Evolutionary conservation across 2,888 invertebrate species (phyloP), one percentile per base, ranked within the genome.

Genomic region (Heliconius aoede): DNA sequence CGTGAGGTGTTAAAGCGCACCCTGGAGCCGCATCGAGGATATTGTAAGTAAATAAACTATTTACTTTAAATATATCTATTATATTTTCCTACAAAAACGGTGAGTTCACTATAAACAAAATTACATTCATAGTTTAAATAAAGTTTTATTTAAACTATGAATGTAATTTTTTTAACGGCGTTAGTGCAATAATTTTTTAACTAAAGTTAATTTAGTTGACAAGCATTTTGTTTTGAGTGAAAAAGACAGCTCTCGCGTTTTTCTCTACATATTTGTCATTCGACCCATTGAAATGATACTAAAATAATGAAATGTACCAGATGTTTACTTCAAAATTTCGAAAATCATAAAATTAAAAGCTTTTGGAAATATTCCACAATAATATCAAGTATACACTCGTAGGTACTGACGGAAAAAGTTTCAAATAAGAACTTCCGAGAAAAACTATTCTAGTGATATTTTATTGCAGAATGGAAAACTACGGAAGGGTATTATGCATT

Each of bases 11-110:
- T 87, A 88, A 82, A 87, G 88, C 91, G 86, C 91, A 92, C 86
- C 88, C 92, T 93, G 93, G 93, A 92, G 92, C 90, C 93, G 86
- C 86, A 86, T 86, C 88, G 83, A 88, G 87, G 85, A 85, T 83
- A 87, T 87, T 83, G 93, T 93, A 80, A 89, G 93, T 90, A 76
- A n/a, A 32, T 40, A n/a, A 26, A 73, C 7, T 28, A 26, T 67
- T 46, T 67, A 18, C 1, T 21, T 46, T 68, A 24, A 13, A 67
- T 67, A 26, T 36, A 21, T 9, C n/a, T n/a, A 28, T 32, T 21
- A 32, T 32, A 36, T 36, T 24, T 36, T 24, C 11, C 32, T 24
- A 3, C 15, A 5, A 65, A 36, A 36, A 13, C n/a, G 13, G 21
- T n/a, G 11, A 64, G n/a, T n/a, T n/a, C n/a, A n/a, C n/a, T n/a